phyloP scores from a whole-genome alignment of 2,888 invertebrate genomes.

The Oasisia sp. region DNA sequence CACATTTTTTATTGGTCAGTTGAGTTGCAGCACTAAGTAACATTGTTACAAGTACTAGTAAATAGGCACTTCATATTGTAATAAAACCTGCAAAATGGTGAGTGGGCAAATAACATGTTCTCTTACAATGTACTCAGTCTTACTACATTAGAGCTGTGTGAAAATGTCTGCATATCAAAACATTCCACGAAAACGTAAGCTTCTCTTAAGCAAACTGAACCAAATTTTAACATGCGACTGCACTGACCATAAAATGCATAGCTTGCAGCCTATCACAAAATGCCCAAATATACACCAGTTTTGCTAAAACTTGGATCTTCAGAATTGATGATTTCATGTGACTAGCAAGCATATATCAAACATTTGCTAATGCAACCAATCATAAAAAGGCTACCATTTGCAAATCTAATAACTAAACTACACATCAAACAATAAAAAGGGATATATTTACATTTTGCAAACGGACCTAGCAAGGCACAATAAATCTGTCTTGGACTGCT shows the following conservation, averaged over 20 bases:
- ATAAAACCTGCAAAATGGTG: background rate
- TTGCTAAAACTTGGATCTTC: background rate
- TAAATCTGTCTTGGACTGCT: background rate
- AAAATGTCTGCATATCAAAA: background rate
- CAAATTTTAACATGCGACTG: background rate
- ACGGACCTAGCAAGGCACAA: background rate
- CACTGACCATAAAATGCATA: background rate
- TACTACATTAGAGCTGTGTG: too few relatives aligned
- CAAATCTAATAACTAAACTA: background rate
- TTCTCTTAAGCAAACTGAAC: background rate
- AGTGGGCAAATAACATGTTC: background rate
- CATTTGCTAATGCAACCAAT: background rate
- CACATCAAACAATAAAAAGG: background rate
- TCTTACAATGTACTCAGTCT: too few relatives aligned
- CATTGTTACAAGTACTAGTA: background rate
- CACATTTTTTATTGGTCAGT: background rate
- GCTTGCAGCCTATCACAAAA: background rate
- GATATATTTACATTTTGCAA: background rate
- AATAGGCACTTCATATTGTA: conserved; percentile 12
- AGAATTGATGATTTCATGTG: background rate
- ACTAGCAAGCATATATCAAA: conserved; percentile 1
- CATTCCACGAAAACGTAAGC: background rate
- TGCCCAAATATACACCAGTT: background rate
- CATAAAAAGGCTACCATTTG: background rate
- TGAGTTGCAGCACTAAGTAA: conserved; percentile 4